Base-by-base conservation (phyloP, 2,888 invertebrate species). In the Bedellia somnulentella region DNA sequence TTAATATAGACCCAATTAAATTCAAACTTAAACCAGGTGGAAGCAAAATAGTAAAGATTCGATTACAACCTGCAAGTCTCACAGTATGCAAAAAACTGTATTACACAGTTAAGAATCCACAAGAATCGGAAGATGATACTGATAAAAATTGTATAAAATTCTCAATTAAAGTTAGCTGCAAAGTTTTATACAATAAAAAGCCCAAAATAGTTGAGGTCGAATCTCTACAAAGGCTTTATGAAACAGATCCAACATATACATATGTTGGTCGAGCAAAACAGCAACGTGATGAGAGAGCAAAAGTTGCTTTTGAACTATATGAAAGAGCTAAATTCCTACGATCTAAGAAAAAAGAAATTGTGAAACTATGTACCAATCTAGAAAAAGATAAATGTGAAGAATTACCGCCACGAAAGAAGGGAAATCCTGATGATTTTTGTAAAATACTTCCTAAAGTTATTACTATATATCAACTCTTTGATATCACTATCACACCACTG, bases 191-290 rank as follows among this genome's bases (percentile, higher is more conserved):
- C 35, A 37, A 43, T 33, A 57, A 47, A 37, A 43, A 31, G 24
- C 33, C 38, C 4, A 52, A 44, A 35, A 27, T 43, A 33, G 25
- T 45, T 21, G 24, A 39, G 5, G 37, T 58, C 17, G 55, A 66
- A 43, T 73, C 75, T 21, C 42, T 68, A 26, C 70, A 70, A 35
- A 63, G 51, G 43, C 39, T 75, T 27, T 38, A 44, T 22, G 64
- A 70, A 26, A 46, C 38, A 35, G 44, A 52, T 35, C 41, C 45
- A 27, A 37, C 36, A 5, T 67, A 62, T 37, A 62, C 73, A 4
- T 68, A 55, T 38, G 29, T 60, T 13, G 45, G 45, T 25, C 38
- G 55, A 35, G 56, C 61, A 38, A 33, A 57, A 29, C 32, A 34
- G 24, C 35, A 37, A 24, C 44, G 48, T 21, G 36, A 40, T 21